Base-by-base conservation (phyloP, 2,113 vertebrate genomes). In the Rhinolophus ferrumequinum region DNA sequence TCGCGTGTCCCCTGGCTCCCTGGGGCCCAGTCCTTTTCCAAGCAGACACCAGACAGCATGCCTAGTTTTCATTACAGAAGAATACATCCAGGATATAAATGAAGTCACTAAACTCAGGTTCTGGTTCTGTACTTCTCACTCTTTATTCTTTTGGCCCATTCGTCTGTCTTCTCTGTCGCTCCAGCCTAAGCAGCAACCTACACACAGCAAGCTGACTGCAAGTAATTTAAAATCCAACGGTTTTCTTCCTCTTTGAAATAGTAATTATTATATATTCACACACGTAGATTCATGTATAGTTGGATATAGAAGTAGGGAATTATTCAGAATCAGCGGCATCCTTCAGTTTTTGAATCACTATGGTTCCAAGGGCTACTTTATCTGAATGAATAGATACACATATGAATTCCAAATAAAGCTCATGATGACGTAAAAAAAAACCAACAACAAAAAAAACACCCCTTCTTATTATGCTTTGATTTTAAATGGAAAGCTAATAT, bases 391-490 rank as follows among this genome's bases (percentile, higher is more conserved):
- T 33, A 81, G 30, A 50, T 50, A 50, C 9, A 13, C 47, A 50
- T 50, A 50, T 50, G 79, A 93, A 67, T 30, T 81, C 22, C 84
- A 93, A 60, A 70, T 50, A 89, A 50, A 80, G 81, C 90, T 93
- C 85, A 44, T 22, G 50, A 60, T 52, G 33, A n/a, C 8, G 0
- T 22, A 24, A 50, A 70, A 73, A 58, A 52, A 12, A 50, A 12
- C 47, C 41, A 44, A 44, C 4, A 44, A 41, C 41, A 41, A 41
- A 3, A 5, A 44, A 44, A 33, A 73, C 80, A 73, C 44, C 62
- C 28, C 41, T 44, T 44, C 41, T 88, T 69, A 52, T 41, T n/a
- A 69, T 7, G 73, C n/a, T 81, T 30, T 52, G 33, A 44, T 52
- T 62, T 52, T 81, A 62, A 81, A 73, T 26, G 13, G 58, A 86